Base-by-base conservation (phyloP, 2,113 vertebrate genomes). In the Sinocyclocheilus maitianheensis region DNA sequence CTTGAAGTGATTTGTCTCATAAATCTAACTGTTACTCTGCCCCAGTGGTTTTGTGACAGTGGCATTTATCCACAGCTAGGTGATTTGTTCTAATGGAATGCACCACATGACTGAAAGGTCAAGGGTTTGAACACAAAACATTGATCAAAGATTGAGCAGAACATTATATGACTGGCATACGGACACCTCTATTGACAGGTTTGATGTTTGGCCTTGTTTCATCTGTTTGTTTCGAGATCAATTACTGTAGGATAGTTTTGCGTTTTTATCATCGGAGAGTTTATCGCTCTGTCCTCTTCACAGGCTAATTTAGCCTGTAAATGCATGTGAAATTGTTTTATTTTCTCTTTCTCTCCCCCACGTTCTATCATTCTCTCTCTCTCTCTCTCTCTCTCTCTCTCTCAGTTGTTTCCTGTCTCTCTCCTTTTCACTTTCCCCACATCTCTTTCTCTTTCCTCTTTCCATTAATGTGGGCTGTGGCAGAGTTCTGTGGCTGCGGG, bases 101-200 rank as follows among this genome's bases (percentile, higher is more conserved):
- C 43, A 80, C 40, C 81, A 60, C 81, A 86, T 88, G 78, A 88
- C 48, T 63, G 53, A 84, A 88, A 86, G 85, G 85, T 88, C 84
- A 88, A 65, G 55, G 55, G 65, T 67, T 80, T 80, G 14, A 46
- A 83, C 40, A 60, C 76, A 24, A 79, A 79, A 4, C 77, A 40
- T 79, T 79, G 34, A 60, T 79, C 77, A 79, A 79, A 79, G 20
- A 60, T 62, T 43, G 34, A 60, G 22, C 30, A 60, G 77, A 80
- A 43, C 10, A 43, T 78, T 58, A 51, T 51, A 58, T 55, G 76
- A 58, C 26, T 77, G 26, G 26, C 76, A 24, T n/a, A 34, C 10
- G 14, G 76, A 78, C 76, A 58, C 24, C 8, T 51, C 11, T 51
- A 13, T 48, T 76, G 43, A 48, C 72, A 3, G 4, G 46, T 34